phyloP scores from a whole-genome alignment of 2,888 invertebrate species.

The Ophraella communa region DNA sequence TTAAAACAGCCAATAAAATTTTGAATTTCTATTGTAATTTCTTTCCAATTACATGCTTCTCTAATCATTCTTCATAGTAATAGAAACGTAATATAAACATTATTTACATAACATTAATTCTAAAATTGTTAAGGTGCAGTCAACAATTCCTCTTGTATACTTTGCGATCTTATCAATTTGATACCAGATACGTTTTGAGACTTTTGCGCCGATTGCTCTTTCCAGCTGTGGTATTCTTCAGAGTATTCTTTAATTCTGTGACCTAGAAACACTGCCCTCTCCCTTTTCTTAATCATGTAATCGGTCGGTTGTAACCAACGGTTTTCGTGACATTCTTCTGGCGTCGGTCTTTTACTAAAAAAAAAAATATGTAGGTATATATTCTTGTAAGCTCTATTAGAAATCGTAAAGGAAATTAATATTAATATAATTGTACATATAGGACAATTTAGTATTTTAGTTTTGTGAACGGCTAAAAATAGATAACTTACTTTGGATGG shows the following conservation, averaged over 20 bases:
- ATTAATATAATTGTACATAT: no score
- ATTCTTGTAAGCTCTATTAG: no score
- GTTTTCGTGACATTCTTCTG: conserved; percentile 95
- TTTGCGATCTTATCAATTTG: conserved; percentile 75
- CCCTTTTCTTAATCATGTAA: conserved; percentile 91
- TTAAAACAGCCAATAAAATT: not conserved
- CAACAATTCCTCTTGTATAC: conserved; percentile 83
- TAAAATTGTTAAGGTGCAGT: conserved; percentile 57
- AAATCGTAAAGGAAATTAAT: no score
- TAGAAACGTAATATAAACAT: conserved; percentile 30
- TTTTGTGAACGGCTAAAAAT: no score
- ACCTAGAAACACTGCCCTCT: conserved; percentile 85
- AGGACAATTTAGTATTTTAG: no score
- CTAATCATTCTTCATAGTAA: not conserved
- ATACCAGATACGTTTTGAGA: conserved; percentile 67
- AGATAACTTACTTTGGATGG: conserved; percentile 81
- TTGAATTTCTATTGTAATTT: not conserved
- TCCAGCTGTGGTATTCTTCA: conserved; percentile 78
- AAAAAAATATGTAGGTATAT: not conserved
- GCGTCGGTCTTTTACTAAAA: conserved; percentile 87
- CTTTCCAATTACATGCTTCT: not conserved
- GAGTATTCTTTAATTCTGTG: conserved; percentile 84
- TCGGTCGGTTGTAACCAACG: conserved; percentile 94
- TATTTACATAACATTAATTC: conserved; percentile 40
- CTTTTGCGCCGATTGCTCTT: conserved; percentile 67